phyloP scores from a whole-genome alignment of 2,888 invertebrate species.

The Caenorhabditis sinica region DNA sequence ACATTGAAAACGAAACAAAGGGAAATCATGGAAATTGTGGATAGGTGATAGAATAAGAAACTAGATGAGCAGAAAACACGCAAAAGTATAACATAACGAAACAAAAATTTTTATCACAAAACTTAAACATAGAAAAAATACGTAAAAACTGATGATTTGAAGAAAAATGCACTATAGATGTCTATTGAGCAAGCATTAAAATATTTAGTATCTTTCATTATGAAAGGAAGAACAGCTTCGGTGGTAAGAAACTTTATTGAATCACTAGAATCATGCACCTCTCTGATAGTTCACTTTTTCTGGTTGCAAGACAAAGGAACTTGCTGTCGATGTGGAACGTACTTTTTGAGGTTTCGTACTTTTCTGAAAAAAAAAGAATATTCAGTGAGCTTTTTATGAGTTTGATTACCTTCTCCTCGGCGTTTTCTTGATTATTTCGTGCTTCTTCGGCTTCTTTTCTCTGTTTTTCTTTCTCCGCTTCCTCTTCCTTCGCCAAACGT shows the following conservation, averaged over 20 bases:
- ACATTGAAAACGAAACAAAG: conserved; percentile 12
- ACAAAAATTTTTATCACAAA: conserved; percentile 51
- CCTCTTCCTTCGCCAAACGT: conserved; percentile 15
- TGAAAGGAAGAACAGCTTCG: conserved; percentile 37
- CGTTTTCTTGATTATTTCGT: conserved; percentile 18
- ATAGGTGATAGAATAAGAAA: conserved; percentile 13
- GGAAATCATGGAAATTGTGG: conserved; percentile 21
- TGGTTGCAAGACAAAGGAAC: conserved; percentile 40
- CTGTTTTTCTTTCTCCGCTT: conserved; percentile 28
- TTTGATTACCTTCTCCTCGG: conserved; percentile 18
- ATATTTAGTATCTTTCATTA: conserved; percentile 40
- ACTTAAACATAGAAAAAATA: conserved; percentile 36
- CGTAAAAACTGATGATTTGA: background rate
- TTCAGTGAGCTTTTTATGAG: no score
- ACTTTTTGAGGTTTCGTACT: conserved; percentile 30
- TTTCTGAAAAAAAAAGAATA: conserved; percentile 33
- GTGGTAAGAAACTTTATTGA: background rate
- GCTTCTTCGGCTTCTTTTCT: conserved; percentile 24
- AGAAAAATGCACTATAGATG: conserved; percentile 53
- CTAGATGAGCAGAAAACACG: conserved; percentile 18
- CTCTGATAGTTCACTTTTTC: conserved; percentile 56
- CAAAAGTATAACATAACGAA: conserved; percentile 20
- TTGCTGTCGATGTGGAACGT: conserved; percentile 9
- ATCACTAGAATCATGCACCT: conserved; percentile 15
- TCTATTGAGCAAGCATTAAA: conserved; percentile 26